phyloP scores from a whole-genome alignment of 2,797 vertebrate genomes.

The Tympanoctomys barrerae region DNA sequence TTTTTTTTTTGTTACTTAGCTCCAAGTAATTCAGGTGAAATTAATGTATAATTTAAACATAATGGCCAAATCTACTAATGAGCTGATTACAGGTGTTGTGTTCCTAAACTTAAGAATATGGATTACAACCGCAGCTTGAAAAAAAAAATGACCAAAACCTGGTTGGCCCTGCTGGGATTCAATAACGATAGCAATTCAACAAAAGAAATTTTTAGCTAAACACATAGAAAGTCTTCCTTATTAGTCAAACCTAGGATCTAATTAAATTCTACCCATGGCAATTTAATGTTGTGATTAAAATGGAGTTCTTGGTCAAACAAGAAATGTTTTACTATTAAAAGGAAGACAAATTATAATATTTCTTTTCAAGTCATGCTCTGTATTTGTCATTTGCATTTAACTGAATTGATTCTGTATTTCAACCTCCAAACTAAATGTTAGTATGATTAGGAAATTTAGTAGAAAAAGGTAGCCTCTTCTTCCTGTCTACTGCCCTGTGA shows the following conservation, averaged over 20 bases:
- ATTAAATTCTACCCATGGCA: conserved; percentile 49
- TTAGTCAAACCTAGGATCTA: conserved; percentile 64
- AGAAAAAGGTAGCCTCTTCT: not conserved
- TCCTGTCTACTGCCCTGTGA: not conserved
- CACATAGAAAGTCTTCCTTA: conserved; percentile 49
- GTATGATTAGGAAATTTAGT: not conserved
- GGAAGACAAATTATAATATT: not conserved
- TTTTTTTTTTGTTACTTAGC: conserved; percentile 66
- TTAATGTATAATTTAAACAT: conserved; percentile 75
- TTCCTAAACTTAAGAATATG: conserved; percentile 56
- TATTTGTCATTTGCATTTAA: conserved; percentile 10
- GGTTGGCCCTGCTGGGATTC: not conserved
- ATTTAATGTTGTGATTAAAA: conserved; percentile 53
- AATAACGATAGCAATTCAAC: conserved; percentile 13
- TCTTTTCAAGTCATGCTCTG: conserved; percentile 39
- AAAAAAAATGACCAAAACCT: conserved; percentile 53
- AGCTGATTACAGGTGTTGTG: conserved; percentile 63
- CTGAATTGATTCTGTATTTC: conserved; percentile 14
- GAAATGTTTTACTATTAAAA: conserved; percentile 43
- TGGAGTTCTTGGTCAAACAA: conserved; percentile 60
- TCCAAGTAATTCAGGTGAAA: conserved; percentile 75
- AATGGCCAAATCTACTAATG: conserved; percentile 77
- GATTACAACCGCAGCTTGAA: not conserved
- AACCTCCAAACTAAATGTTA: conserved; percentile 23
- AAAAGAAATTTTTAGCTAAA: conserved; percentile 54